Percentiles rank a stretch among this genome's conserved stretches.
phyloP scores from a whole-genome alignment of 2,888 invertebrate genomes.

The Drosophila buzzatii region DNA sequence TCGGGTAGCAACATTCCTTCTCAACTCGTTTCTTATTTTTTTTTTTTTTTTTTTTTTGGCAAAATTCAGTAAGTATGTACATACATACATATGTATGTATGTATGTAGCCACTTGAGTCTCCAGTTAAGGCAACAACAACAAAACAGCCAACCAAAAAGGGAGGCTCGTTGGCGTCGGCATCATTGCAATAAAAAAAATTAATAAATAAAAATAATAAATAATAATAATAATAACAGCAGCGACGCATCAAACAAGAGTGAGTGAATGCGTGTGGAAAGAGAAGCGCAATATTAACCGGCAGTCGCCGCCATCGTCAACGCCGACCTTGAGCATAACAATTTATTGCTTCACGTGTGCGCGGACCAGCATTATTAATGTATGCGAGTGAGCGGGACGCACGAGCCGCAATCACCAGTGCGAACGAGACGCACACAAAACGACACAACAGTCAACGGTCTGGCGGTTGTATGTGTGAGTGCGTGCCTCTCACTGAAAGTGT shows the following conservation, averaged over 20 bases:
- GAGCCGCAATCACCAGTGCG: slow-evolving; percentile 2
- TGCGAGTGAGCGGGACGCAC: slow-evolving; percentile 31
- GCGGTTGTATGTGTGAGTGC: no score
- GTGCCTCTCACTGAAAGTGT: no score
- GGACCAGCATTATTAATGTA: slow-evolving; percentile 51
- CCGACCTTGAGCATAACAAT: slow-evolving; percentile 83
- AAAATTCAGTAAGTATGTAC: no score
- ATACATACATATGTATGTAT: neutral
- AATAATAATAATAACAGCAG: slow-evolving; percentile 18
- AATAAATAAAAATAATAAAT: slow-evolving; percentile 10
- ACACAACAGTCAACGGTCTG: slow-evolving; percentile 11
- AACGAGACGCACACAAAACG: slow-evolving; percentile 35
- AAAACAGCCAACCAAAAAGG: slow-evolving; percentile 48
- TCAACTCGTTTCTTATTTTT: no score
- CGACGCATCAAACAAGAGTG: neutral
- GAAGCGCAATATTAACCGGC: slow-evolving; percentile 9
- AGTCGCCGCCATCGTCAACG: slow-evolving; percentile 13
- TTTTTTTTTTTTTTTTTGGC: no score
- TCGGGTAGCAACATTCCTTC: slow-evolving; percentile 39
- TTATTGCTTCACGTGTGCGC: slow-evolving; percentile 84
- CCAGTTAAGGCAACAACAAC: slow-evolving; percentile 39
- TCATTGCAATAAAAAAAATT: slow-evolving; percentile 23
- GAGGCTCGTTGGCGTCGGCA: slow-evolving; percentile 67
- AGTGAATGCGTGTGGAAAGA: slow-evolving; percentile 1
- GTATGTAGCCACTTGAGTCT: no score